Conservation (phyloP, 2,113 vertebrate genomes). For the Pristiophorus japonicus region DNA sequence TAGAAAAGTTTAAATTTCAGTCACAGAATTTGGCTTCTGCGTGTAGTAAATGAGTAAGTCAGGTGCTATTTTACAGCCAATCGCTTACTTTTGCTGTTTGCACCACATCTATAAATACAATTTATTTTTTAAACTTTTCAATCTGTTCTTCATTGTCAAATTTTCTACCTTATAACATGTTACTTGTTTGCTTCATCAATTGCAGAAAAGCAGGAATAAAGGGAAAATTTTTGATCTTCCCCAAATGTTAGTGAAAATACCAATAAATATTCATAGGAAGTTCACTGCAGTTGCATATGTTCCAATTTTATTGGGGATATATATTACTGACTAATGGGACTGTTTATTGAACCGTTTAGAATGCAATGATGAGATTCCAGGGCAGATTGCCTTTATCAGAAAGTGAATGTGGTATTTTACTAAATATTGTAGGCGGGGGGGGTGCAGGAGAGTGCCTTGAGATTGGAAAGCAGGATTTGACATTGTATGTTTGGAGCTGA, state of each 20-base stretch:
- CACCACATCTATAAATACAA: neutral
- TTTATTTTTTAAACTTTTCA: neutral
- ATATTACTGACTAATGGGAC: neutral
- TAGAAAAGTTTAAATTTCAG: neutral
- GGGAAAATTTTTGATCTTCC: neutral
- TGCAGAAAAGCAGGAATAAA: neutral
- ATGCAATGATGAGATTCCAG: neutral
- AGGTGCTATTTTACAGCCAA: neutral
- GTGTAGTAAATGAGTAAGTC: neutral
- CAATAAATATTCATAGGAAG: neutral
- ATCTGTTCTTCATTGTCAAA: neutral
- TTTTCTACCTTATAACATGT: neutral
- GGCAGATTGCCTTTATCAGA: too few species aligned
- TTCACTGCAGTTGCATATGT: neutral
- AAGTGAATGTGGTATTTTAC: neutral
- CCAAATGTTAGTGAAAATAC: neutral
- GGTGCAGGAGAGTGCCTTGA: neutral
- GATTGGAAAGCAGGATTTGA: neutral
- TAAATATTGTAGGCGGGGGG: neutral
- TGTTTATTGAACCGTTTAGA: neutral
- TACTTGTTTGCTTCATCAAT: neutral
- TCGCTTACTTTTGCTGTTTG: neutral
- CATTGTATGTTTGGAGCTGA: neutral
- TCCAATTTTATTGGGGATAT: neutral
- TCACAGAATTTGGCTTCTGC: neutral